phyloP scores from a whole-genome alignment of 2,797 vertebrate genomes.

The Phoxinus dragarum region DNA sequence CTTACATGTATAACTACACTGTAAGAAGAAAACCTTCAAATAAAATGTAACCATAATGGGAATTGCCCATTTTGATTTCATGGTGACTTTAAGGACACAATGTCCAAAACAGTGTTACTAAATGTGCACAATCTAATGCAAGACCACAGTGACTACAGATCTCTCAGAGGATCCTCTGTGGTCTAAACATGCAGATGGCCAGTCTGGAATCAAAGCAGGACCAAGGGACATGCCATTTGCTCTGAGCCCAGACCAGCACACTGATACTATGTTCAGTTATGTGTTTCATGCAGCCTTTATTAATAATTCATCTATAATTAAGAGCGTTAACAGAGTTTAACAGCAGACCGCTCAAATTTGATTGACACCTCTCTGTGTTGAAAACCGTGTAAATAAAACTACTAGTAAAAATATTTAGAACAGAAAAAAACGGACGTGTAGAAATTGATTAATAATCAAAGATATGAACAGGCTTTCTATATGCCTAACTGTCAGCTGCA shows the following conservation, averaged over 20 bases:
- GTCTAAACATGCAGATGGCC: conserved; percentile 40
- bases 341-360: neutral
- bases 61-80: neutral
- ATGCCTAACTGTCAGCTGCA: neutral
- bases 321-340: neutral
- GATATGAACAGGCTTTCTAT: neutral
- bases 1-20: neutral
- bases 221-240: conserved; percentile 53
- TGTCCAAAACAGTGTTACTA: neutral
- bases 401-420: neutral
- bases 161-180: conserved; percentile 28
- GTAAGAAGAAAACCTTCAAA: neutral
- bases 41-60: neutral
- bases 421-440: neutral
- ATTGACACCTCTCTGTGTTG: neutral
- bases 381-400: neutral
- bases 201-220: conserved; percentile 42
- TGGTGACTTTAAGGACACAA: neutral
- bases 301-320: conserved; percentile 29
- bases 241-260: conserved; percentile 42
- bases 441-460: neutral
- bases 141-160: neutral
- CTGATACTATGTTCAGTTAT: conserved; percentile 39
- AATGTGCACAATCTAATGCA: neutral
- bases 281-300: conserved; percentile 29